Conservation (phyloP, 2,113 vertebrate genomes). For the Enhydra lutris region DNA sequence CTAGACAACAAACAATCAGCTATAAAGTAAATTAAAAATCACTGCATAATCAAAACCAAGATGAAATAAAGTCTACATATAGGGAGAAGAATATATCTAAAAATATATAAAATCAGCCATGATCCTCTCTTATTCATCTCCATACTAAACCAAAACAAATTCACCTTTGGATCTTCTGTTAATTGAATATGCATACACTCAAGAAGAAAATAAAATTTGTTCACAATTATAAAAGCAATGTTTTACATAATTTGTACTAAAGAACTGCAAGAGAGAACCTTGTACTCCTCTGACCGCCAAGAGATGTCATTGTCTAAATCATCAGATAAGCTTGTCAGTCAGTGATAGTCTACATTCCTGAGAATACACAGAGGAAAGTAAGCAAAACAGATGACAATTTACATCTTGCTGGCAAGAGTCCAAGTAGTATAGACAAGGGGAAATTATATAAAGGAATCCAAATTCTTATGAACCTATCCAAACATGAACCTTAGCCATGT, state of each 20-base stretch:
- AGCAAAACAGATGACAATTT: neutral
- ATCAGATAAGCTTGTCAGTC: neutral
- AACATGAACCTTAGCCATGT: neutral
- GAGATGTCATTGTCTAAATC: conserved; percentile 12
- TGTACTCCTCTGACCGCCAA: neutral
- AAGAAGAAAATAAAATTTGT: conserved; percentile 37
- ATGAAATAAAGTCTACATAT: neutral
- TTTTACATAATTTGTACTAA: neutral
- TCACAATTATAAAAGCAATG: neutral
- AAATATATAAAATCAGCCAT: neutral
- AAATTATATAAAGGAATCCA: neutral
- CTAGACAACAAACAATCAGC: neutral
- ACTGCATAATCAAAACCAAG: neutral
- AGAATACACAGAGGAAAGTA: neutral
- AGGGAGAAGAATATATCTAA: neutral
- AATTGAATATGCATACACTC: neutral
- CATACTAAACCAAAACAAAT: neutral
- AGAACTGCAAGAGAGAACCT: neutral
- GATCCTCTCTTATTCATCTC: neutral
- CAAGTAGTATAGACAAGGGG: neutral
- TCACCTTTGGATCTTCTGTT: neutral
- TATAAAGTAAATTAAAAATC: neutral
- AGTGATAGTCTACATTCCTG: neutral
- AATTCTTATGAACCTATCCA: neutral
- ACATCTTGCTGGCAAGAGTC: neutral